These are phyloP conservation scores for Eupithecia subfuscata DNA, from an alignment of 2,888 invertebrate genomes.

Conservation along the genomic window DNA sequence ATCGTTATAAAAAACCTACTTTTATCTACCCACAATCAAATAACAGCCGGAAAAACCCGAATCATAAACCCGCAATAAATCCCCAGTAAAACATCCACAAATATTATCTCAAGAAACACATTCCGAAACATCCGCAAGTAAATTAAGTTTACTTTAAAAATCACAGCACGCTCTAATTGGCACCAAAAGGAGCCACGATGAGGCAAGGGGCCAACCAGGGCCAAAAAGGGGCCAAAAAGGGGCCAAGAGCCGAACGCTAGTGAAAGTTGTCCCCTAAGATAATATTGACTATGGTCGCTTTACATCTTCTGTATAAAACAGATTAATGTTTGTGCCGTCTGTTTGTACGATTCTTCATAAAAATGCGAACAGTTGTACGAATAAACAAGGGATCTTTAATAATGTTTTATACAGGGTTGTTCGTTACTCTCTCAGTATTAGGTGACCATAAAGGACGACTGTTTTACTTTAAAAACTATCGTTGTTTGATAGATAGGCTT, in stretches of 20 bases:
- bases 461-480: too few relatives aligned
- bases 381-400: conserved; percentile 74
- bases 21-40: neutral
- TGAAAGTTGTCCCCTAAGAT: conserved; percentile 75
- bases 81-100: conserved; percentile 30
- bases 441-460: too few relatives aligned
- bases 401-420: conserved; percentile 53
- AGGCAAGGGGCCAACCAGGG: neutral
- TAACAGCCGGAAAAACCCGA: neutral
- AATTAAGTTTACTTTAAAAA: conserved; percentile 81
- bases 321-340: conserved; percentile 81
- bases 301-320: conserved; percentile 80
- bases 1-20: neutral
- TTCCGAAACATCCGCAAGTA: conserved; percentile 48
- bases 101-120: conserved; percentile 37
- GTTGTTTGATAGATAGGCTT: too few relatives aligned
- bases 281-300: conserved; percentile 79
- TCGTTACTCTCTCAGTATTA: neutral
- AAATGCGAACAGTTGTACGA: conserved; percentile 74
- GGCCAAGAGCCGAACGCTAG: conserved; percentile 45
- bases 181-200: conserved; percentile 57
- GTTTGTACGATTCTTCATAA: conserved; percentile 82
- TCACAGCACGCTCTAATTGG: conserved; percentile 82
- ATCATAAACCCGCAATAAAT: conserved; percentile 12
- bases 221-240: neutral